A percentile compares a stretch with the other conserved stretches of the same genome.
phyloP scores from a whole-genome alignment of 37 sponge, comb jelly and placozoan species.

The Sycon ciliatum region DNA sequence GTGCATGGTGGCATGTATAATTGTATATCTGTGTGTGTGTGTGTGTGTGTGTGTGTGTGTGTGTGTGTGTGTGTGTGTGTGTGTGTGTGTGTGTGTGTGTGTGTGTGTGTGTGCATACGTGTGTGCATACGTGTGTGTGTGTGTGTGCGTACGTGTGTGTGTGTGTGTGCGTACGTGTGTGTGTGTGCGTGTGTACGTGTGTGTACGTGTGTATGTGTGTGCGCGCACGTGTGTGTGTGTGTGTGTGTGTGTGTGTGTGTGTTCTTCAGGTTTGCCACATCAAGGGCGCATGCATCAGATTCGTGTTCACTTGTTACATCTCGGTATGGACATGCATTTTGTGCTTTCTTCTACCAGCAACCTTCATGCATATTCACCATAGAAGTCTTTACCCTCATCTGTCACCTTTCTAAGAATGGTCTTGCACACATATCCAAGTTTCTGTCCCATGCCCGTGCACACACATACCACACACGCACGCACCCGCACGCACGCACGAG shows the following conservation, averaged over 20 bases:
- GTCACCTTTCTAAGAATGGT: background rate
- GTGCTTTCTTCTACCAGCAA: background rate
- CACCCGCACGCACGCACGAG: constrained; percentile 20
- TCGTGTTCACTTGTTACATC: background rate
- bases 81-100: constrained; percentile 28
- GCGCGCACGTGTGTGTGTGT: constrained; percentile 13
- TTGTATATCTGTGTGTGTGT: background rate
- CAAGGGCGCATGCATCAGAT: constrained; percentile 9
- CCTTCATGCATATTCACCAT: background rate
- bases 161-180: background rate
- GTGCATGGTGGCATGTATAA: background rate
- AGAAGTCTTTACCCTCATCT: background rate
- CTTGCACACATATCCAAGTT: too few species aligned
- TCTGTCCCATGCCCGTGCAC: too few species aligned
- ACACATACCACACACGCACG: constrained; percentile 8
- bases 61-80: background rate
- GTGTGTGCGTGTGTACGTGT: background rate
- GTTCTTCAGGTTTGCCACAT: background rate
- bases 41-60: constrained; percentile 11
- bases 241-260: constrained; percentile 22
- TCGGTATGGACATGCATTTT: background rate
- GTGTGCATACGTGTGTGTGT: background rate
- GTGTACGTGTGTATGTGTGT: constrained; percentile 2
- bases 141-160: background rate
- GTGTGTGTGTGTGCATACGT: background rate